A percentile compares a stretch with the other conserved stretches of the same genome.
These are phyloP conservation scores for Acanthosoma haemorrhoidale DNA, from an alignment of 2,888 invertebrate species.

Conservation along the genomic window DNA sequence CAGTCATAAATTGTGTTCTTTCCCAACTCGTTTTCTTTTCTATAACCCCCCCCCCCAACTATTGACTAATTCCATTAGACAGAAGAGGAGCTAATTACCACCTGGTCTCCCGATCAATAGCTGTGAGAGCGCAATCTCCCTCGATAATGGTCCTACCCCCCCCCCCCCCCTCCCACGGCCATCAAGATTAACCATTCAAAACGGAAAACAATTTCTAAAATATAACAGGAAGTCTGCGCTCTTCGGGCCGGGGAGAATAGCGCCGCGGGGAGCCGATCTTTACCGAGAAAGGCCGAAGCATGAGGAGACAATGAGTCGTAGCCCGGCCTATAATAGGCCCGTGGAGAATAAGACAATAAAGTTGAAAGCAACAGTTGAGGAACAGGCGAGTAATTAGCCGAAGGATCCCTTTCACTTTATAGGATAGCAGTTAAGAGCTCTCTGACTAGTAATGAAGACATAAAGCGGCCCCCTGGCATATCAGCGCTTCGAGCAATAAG, in stretches of 20 bases:
- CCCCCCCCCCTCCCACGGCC: too few species aligned
- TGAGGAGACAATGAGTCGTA: not conserved
- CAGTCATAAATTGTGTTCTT: too few species aligned
- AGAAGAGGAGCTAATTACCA: not conserved
- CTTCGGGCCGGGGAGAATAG: not conserved
- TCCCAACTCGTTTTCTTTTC: too few species aligned
- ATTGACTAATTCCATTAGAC: slow-evolving; percentile 8
- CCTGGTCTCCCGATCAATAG: slow-evolving; percentile 7
- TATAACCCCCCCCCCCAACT: too few species aligned
- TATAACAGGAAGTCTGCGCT: not conserved
- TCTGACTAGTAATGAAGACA: slow-evolving; percentile 16
- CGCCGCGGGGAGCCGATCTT: not conserved
- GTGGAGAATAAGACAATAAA: too few species aligned
- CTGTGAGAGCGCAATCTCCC: not conserved
- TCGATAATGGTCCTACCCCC: not conserved
- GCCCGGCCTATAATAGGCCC: not conserved
- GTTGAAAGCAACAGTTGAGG: not conserved
- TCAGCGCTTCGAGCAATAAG: not conserved
- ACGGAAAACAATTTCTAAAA: slow-evolving; percentile 8
- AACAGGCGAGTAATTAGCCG: not conserved
- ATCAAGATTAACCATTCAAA: slow-evolving; percentile 2
- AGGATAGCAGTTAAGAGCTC: not conserved
- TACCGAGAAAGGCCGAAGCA: not conserved
- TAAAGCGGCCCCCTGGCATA: not conserved
- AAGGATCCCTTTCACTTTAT: slow-evolving; percentile 14